Evolutionary conservation across 2,888 invertebrate genomes (phyloP).

Genomic region (Nomada ferruginata): DNA sequence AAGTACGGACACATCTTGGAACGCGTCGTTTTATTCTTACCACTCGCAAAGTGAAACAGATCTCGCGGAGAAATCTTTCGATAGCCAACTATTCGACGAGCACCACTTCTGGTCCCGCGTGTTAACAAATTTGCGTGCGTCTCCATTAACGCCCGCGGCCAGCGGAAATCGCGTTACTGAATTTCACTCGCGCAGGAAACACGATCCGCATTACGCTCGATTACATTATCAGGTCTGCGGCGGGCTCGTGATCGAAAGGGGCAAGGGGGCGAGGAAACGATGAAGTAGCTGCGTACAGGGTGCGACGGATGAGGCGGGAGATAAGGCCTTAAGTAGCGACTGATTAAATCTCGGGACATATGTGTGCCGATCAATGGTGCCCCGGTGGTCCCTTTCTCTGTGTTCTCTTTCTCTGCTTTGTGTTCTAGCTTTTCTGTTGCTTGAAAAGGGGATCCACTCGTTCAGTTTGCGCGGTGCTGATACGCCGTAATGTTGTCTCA

Average conservation of each 20-base stretch:
- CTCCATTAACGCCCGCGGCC: slow-evolving; percentile 72
- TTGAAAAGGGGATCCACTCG: slow-evolving; percentile 67
- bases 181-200: slow-evolving; percentile 73
- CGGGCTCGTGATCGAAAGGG: slow-evolving; percentile 28
- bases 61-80: no score
- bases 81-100: no score
- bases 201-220: slow-evolving; percentile 79
- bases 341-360: slow-evolving; percentile 84
- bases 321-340: slow-evolving; percentile 81
- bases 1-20: no score
- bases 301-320: slow-evolving; percentile 71
- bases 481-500: slow-evolving; percentile 82
- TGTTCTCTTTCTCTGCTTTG: slow-evolving; percentile 25
- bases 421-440: slow-evolving; percentile 44
- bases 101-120: not conserved
- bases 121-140: slow-evolving; percentile 77
- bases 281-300: slow-evolving; percentile 61
- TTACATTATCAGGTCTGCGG: slow-evolving; percentile 78
- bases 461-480: slow-evolving; percentile 82
- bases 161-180: slow-evolving; percentile 75
- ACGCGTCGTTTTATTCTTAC: no score
- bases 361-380: slow-evolving; percentile 81
- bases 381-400: slow-evolving; percentile 46
- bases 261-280: slow-evolving; percentile 62
- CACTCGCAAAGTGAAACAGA: no score